Percentiles rank a stretch among this genome's conserved stretches.
These are phyloP conservation scores for Diceros bicornis DNA, from an alignment of 2,797 vertebrate species.

Conservation along the genomic window DNA sequence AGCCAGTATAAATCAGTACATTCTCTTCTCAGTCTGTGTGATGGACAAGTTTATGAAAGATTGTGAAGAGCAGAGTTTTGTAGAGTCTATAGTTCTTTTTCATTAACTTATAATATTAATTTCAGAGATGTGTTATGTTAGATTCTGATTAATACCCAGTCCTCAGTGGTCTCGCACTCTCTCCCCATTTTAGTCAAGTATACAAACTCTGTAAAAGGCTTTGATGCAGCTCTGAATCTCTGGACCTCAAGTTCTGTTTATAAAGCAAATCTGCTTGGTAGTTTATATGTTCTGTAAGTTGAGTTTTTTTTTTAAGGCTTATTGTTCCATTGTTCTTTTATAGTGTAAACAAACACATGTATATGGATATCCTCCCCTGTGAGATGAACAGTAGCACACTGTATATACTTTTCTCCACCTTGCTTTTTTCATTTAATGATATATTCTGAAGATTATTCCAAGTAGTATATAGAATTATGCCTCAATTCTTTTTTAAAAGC, in stretches of 20 bases:
- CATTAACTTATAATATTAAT: conserved; percentile 31
- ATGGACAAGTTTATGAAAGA: neutral
- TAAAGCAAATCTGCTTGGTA: neutral
- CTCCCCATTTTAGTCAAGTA: neutral
- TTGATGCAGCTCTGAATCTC: neutral
- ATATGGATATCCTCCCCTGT: neutral
- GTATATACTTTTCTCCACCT: neutral
- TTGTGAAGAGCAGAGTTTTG: neutral
- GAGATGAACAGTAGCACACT: neutral
- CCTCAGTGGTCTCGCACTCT: neutral
- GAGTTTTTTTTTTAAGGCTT: neutral
- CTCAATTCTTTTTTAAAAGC: conserved; percentile 32
- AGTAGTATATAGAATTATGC: neutral
- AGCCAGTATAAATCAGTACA: neutral
- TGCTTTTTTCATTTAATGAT: neutral
- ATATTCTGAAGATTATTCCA: conserved; percentile 29
- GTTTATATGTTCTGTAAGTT: neutral
- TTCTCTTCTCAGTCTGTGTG: neutral
- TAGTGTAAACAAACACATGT: neutral
- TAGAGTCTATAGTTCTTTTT: conserved; percentile 34
- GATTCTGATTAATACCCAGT: neutral
- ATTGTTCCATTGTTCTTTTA: conserved; percentile 19
- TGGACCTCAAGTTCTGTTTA: neutral
- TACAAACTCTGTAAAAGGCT: neutral
- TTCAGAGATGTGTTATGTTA: neutral